Evolutionary conservation across 2,888 invertebrate genomes (phyloP).

Genomic region (Dynastes maya): DNA sequence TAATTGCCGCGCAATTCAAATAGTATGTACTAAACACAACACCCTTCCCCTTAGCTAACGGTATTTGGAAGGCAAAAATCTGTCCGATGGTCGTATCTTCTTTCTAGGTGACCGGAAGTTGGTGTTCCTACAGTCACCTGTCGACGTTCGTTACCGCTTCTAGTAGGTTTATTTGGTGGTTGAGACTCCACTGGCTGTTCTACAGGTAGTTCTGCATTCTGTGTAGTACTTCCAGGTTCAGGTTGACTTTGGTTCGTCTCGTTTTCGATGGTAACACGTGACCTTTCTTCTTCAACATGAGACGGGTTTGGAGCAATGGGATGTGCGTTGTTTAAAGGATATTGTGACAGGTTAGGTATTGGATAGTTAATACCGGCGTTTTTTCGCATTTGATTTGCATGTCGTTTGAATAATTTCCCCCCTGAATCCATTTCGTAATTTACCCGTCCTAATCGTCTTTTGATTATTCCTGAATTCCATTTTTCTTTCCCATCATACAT

Average conservation of each 20-base stretch:
- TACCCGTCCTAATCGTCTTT: not conserved
- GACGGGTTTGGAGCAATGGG: not conserved
- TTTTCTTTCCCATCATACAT: no score
- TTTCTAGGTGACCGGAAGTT: not conserved
- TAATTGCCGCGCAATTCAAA: not conserved
- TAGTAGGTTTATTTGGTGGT: not conserved
- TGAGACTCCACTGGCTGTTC: not conserved
- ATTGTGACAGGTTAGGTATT: not conserved
- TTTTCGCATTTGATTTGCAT: not conserved
- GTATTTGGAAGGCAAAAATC: not conserved
- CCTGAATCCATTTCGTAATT: not conserved
- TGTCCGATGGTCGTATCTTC: not conserved
- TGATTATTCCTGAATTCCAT: not conserved
- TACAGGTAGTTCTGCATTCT: not conserved
- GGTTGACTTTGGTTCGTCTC: not conserved
- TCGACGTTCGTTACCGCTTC: not conserved
- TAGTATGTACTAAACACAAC: not conserved
- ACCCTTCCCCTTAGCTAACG: not conserved
- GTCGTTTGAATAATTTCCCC: not conserved
- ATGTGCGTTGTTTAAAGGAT: not conserved
- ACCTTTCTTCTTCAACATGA: not conserved
- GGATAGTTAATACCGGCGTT: not conserved
- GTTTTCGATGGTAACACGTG: slow-evolving; percentile 1
- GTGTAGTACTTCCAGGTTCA: not conserved
- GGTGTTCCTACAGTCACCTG: not conserved